Conservation (phyloP, 2,113 vertebrate species). For the Platichthys stellatus region DNA sequence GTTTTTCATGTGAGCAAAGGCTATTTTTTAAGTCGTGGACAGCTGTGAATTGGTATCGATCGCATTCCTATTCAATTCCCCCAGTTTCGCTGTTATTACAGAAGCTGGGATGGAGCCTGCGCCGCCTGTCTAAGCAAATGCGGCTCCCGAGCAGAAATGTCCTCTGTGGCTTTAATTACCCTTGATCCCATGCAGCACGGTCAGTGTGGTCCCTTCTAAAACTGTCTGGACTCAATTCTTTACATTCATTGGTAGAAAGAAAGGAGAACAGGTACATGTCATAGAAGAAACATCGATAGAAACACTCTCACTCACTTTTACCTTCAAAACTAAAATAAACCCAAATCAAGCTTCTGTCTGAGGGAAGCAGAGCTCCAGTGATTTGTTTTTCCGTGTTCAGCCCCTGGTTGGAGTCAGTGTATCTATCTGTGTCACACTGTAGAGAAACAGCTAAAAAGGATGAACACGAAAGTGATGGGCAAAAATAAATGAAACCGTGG, state of each 20-base stretch:
- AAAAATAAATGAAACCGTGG: slow-evolving; percentile 49
- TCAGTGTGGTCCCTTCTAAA: slow-evolving; percentile 25
- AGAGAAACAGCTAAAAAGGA: slow-evolving; percentile 53
- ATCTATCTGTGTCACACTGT: slow-evolving; percentile 47
- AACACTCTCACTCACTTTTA: background rate
- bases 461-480: slow-evolving; percentile 55
- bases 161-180: slow-evolving; percentile 71
- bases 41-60: slow-evolving; percentile 81
- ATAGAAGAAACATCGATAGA: background rate
- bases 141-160: slow-evolving; percentile 50
- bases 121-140: slow-evolving; percentile 36
- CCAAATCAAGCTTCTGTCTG: slow-evolving; percentile 18
- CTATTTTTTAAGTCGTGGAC: slow-evolving; percentile 70
- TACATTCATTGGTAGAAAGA: slow-evolving; percentile 18
- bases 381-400: slow-evolving; percentile 42
- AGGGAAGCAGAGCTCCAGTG: slow-evolving; percentile 12
- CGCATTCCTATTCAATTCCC: slow-evolving; percentile 74
- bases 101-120: slow-evolving; percentile 42
- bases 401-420: slow-evolving; percentile 42
- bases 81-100: slow-evolving; percentile 56
- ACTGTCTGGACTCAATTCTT: slow-evolving; percentile 29
- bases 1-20: slow-evolving; percentile 64
- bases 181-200: slow-evolving; percentile 51
- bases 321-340: slow-evolving; percentile 25
- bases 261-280: background rate